Percentiles rank a stretch among this genome's conserved stretches.
These are phyloP conservation scores for Taphrorychus bicolor DNA, from an alignment of 2,888 invertebrate genomes.

Conservation along the genomic window DNA sequence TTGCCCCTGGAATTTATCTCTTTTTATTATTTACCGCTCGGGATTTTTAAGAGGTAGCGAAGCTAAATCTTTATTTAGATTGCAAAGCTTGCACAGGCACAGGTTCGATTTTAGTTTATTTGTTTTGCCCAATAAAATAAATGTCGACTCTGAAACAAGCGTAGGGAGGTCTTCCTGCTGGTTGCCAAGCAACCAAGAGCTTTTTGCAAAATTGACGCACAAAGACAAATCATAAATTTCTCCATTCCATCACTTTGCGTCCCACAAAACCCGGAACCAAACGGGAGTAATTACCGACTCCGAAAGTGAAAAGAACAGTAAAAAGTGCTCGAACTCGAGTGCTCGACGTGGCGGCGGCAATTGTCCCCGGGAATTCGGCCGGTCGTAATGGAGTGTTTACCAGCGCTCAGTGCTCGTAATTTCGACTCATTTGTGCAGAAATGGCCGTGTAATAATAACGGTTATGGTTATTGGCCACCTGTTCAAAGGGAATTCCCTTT, in stretches of 20 bases:
- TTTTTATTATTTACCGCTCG: constrained; percentile 23
- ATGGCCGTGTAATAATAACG: constrained; percentile 63
- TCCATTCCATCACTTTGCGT: too few relatives aligned
- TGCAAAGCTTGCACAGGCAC: not conserved
- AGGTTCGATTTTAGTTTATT: not conserved
- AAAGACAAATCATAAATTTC: too few relatives aligned
- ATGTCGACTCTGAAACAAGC: too few relatives aligned
- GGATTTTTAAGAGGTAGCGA: constrained; percentile 25
- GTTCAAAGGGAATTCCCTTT: constrained; percentile 53
- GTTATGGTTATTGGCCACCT: constrained; percentile 64
- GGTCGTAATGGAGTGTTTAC: constrained; percentile 61
- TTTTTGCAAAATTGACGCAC: too few relatives aligned
- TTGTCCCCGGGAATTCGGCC: constrained; percentile 54
- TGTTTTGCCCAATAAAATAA: not conserved
- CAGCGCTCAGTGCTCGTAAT: constrained; percentile 61
- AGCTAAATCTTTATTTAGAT: constrained; percentile 23
- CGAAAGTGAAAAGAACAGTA: constrained; percentile 37
- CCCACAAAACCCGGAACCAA: not conserved
- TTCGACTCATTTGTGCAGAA: constrained; percentile 63
- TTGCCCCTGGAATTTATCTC: constrained; percentile 34
- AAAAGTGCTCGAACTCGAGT: constrained; percentile 46
- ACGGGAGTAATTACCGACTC: constrained; percentile 45
- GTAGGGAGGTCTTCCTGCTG: too few relatives aligned
- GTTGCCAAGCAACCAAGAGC: too few relatives aligned
- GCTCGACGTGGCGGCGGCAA: constrained; percentile 43